These are phyloP conservation scores for Sceloporus tristichus DNA, from an alignment of 2,113 vertebrate species.

Conservation along the genomic window DNA sequence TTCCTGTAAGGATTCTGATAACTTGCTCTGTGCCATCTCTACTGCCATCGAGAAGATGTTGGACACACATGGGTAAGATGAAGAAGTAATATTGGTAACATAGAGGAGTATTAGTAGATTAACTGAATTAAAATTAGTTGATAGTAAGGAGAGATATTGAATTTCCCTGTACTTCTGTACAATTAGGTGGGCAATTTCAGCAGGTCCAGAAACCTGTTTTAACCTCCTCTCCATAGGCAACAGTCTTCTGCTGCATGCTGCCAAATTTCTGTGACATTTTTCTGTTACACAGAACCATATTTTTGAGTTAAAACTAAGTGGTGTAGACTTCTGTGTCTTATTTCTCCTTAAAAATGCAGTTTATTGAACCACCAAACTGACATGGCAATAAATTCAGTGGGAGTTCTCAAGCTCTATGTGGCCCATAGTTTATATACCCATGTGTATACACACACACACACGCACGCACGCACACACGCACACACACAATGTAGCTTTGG, in stretches of 20 bases:
- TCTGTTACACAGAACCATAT: too few relatives aligned
- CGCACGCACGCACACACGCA: too few relatives aligned
- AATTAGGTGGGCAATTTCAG: background rate
- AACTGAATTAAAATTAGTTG: background rate
- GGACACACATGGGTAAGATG: constrained; percentile 82
- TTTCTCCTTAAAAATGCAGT: too few relatives aligned
- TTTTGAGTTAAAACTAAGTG: too few relatives aligned
- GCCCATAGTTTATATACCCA: background rate
- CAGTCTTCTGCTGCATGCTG: too few relatives aligned
- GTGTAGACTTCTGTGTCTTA: too few relatives aligned
- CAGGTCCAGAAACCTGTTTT: background rate
- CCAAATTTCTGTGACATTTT: too few relatives aligned
- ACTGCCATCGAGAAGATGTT: constrained; percentile 88
- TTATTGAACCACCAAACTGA: too few relatives aligned
- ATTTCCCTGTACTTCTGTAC: background rate
- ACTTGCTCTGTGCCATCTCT: constrained; percentile 85
- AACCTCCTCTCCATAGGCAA: background rate
- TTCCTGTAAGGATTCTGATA: constrained; percentile 80
- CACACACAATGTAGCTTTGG: too few relatives aligned
- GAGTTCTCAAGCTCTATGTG: background rate
- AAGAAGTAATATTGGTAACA: fast-evolving
- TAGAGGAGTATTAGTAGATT: background rate
- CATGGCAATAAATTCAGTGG: too few relatives aligned
- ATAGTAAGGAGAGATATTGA: background rate
- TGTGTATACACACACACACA: too few relatives aligned